phyloP scores from a whole-genome alignment of 2,113 vertebrate species.

The Marmota monax region DNA sequence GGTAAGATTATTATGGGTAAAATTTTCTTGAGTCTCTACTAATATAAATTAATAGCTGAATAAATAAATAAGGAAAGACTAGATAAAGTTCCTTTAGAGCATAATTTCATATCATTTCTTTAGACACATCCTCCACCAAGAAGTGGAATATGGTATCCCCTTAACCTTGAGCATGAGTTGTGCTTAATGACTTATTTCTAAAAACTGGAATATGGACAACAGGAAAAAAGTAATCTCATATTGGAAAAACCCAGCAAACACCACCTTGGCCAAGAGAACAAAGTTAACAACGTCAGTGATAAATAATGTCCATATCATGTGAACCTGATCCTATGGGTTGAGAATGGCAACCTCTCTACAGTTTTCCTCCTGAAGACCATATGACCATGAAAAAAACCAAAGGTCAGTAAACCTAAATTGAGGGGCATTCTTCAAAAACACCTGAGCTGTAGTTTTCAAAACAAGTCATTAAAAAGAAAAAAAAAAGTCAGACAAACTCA shows the following conservation, averaged over 20 bases:
- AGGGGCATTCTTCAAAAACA: neutral
- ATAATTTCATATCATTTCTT: neutral
- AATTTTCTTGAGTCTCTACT: neutral
- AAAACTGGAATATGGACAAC: neutral
- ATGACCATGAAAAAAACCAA: neutral
- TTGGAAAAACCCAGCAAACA: neutral
- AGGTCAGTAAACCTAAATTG: neutral
- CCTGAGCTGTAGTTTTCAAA: neutral
- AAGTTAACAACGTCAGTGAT: neutral
- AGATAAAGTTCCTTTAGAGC: neutral
- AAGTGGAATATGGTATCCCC: neutral
- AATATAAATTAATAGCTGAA: slow-evolving; percentile 32
- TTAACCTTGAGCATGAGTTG: neutral
- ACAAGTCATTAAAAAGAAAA: neutral
- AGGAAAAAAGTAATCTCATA: neutral
- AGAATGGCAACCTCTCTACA: neutral
- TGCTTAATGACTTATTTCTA: neutral
- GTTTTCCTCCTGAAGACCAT: neutral
- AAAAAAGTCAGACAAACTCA: neutral
- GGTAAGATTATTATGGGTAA: neutral
- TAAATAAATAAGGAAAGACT: neutral
- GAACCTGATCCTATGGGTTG: neutral
- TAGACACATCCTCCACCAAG: neutral
- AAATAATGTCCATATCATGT: neutral
- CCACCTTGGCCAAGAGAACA: neutral